Conservation (phyloP, 2,797 vertebrate genomes). For the Chelon auratus region DNA sequence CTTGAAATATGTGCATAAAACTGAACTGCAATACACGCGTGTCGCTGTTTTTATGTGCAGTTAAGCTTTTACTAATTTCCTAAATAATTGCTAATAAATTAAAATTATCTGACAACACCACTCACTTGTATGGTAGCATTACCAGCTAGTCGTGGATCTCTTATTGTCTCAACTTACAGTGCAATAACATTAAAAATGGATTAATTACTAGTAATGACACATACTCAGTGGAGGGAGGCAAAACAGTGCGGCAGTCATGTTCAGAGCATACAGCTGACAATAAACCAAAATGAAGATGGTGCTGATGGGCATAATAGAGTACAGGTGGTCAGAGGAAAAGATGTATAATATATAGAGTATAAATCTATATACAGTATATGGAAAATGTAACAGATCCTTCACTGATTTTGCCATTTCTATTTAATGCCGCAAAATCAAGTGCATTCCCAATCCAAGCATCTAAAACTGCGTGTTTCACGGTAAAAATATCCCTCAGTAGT, state of each 20-base stretch:
- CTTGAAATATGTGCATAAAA: no score
- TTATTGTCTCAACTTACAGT: not conserved
- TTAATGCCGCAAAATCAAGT: no score
- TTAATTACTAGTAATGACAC: not conserved
- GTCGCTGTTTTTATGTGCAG: not conserved
- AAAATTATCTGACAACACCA: not conserved
- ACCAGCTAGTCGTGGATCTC: not conserved
- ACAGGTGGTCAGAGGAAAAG: slow-evolving; percentile 4
- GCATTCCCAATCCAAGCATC: no score
- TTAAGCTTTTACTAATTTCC: not conserved
- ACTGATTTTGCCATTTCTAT: no score
- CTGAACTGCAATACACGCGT: not conserved
- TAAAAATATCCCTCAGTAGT: no score
- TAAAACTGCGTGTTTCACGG: no score
- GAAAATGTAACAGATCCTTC: not conserved
- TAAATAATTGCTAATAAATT: not conserved
- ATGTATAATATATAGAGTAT: not conserved
- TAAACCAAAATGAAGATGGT: not conserved
- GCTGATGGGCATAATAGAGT: no score
- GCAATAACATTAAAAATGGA: no score
- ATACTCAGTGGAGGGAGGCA: not conserved
- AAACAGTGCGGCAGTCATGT: not conserved
- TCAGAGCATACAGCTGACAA: not conserved
- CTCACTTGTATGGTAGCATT: not conserved
- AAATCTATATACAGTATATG: not conserved